Evolutionary conservation across 2,113 vertebrate species (phyloP), one percentile per base, ranked within the genome.

Genomic region (Sinocyclocheilus grahami): DNA sequence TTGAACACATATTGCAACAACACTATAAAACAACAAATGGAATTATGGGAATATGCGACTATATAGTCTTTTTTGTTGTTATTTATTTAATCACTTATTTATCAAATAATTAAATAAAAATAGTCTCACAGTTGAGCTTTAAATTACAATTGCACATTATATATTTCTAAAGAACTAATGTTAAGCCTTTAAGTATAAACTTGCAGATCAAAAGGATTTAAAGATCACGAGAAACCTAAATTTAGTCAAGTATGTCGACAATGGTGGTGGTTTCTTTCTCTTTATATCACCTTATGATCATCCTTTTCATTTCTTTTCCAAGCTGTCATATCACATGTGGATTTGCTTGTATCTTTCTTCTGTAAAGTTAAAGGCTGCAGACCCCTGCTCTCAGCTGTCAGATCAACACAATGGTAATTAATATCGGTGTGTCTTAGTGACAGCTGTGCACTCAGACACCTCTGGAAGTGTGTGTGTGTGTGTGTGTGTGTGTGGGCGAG

Each of bases 341-440:
- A n/a, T 79, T 39, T 58, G 48, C 14, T 78, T 79, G 30, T 62
- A 63, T 18, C 5, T 62, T 78, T 80, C 22, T 63, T 46, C 7
- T 16, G 11, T 39, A 33, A 6, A 37, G 18, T 18, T 42, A 22
- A 80, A 37, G 55, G 33, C 55, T 80, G 78, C 33, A 80, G 22
- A 80, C 5, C 30, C 22, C 78, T 62, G 78, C 33, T 63, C 33
- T 80, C 55, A 24, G 55, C 55, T 80, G 55, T 63, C 78, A 62
- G 5, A 42, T 80, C 72, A 75, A 75, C 39, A 75, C 72, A 75
- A 12, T 75, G 72, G 22, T 48, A 42, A 80, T 80, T 80, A 14
- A 62, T 80, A 62, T 42, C 5, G 22, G 11, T 75, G 22, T 75
- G 20, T 75, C 39, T 46, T 46, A 9, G 20, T 74, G 71, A 22